These are phyloP conservation scores for Hippocampus comes DNA, from an alignment of 2,113 vertebrate genomes.

Conservation along the genomic window DNA sequence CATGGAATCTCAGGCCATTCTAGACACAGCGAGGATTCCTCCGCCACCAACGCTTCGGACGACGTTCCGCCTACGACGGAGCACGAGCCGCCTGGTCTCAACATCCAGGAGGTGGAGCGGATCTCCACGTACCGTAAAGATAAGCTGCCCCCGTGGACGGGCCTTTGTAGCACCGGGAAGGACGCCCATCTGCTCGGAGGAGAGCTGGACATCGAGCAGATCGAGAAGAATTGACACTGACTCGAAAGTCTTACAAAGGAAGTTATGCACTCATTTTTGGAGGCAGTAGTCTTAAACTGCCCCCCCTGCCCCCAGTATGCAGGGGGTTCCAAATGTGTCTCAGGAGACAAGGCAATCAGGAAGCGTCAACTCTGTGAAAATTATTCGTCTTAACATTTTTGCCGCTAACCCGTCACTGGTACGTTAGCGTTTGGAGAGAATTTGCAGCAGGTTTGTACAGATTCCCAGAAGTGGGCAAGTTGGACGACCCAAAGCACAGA, in stretches of 20 bases:
- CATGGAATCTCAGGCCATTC: slow-evolving; percentile 72
- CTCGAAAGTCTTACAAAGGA: slow-evolving; percentile 57
- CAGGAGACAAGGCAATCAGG: slow-evolving; percentile 45
- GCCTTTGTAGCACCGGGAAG: slow-evolving; percentile 51
- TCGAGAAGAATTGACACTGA: slow-evolving; percentile 77
- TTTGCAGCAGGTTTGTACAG: slow-evolving; percentile 62
- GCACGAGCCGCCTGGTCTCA: slow-evolving; percentile 41
- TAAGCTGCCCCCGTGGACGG: slow-evolving; percentile 63
- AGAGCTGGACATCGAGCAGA: slow-evolving; percentile 92
- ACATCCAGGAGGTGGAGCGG: slow-evolving; percentile 71
- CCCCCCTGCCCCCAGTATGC: neutral
- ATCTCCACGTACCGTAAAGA: slow-evolving; percentile 56
- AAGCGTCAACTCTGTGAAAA: slow-evolving; percentile 21
- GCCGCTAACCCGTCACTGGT: slow-evolving; percentile 41
- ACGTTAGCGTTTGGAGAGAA: slow-evolving; percentile 56
- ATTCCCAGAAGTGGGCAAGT: slow-evolving; percentile 45
- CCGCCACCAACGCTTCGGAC: slow-evolving; percentile 60
- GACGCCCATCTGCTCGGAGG: slow-evolving; percentile 83
- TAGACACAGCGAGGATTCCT: slow-evolving; percentile 53
- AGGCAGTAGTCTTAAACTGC: slow-evolving; percentile 18
- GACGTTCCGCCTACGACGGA: slow-evolving; percentile 37
- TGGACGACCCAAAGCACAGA: slow-evolving; percentile 34
- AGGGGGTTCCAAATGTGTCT: slow-evolving; percentile 42
- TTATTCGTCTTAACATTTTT: slow-evolving; percentile 44
- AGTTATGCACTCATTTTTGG: slow-evolving; percentile 29